Base-by-base conservation (phyloP, 1,140 invertebrate species). In the Ceratosolen fusciceps region DNA sequence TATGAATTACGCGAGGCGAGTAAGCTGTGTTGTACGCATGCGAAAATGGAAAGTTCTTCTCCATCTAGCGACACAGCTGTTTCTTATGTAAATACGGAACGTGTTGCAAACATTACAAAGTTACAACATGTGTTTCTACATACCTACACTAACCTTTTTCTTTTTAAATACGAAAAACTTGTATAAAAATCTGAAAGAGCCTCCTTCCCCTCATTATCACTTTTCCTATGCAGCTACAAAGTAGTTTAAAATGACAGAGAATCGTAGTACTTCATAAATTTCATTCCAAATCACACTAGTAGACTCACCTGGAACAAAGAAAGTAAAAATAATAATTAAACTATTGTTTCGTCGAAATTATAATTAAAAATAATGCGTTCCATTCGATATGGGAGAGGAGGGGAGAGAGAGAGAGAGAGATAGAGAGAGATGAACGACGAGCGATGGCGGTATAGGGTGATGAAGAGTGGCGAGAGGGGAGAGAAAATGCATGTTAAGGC, bases 1-100 rank as follows among this genome's bases (percentile, higher is more conserved):
- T 74, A 29, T 21, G 24, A 60, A 74, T 72, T 74, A 52, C 29
- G 21, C 26, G 70, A 72, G 47, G 43, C 24, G 39, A 34, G 70
- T 54, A 72, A 54, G 52, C 31, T 58, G 43, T 31, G 56, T 10
- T 60, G 26, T 49, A 47, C 34, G 47, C 31, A 31, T 21, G 58
- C 26, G 47, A 26, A 58, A 79, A 79, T 74, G 77, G 71, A 79
- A 79, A 79, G 71, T 79, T 79, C 77, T 65, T 79, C 77, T 79
- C 71, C 52, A 34, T 67, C 39, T 65, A 49, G 58, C 74, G 74
- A 29, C 60, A 24, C 58, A 4, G 54, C 76, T 68, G 71, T 74
- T 79, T 79, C 71, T 79, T 79, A 79, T 79, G 71, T 74, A 79
- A 79, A 79, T 74, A 74, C 68, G 77, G 62, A 79, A 73, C 77